Conservation (phyloP, 2,797 vertebrate species). For the Erpetoichthys calabaricus region DNA sequence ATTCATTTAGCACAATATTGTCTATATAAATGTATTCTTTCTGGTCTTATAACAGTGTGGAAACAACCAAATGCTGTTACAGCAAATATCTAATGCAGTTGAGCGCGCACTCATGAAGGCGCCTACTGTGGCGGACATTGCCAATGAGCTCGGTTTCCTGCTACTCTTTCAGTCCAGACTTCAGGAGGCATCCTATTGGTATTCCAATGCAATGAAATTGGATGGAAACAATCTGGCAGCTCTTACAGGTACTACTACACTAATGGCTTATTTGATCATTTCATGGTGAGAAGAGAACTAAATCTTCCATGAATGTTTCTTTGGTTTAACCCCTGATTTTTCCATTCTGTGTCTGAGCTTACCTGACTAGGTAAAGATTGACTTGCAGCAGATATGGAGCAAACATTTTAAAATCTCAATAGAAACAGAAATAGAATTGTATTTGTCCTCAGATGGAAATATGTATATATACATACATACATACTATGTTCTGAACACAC, state of each 20-base stretch:
- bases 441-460: no score
- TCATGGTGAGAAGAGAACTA: neutral
- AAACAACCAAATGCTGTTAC: slow-evolving; percentile 30
- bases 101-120: slow-evolving; percentile 23
- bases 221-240: slow-evolving; percentile 33
- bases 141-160: slow-evolving; percentile 44
- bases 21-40: no score
- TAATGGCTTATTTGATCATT: neutral
- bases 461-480: no score
- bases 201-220: slow-evolving; percentile 33
- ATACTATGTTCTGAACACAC: no score
- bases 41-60: slow-evolving; percentile 33
- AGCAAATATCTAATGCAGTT: slow-evolving; percentile 34
- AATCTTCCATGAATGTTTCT: neutral
- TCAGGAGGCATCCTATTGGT: slow-evolving; percentile 40
- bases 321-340: no score
- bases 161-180: slow-evolving; percentile 37
- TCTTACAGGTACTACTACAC: slow-evolving; percentile 32
- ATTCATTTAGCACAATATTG: no score
- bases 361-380: no score
- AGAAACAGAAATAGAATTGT: no score
- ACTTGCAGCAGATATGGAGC: no score
- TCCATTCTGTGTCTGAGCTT: no score
- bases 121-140: slow-evolving; percentile 20
- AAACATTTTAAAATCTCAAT: no score